Evolutionary conservation across 2,888 invertebrate genomes (phyloP), one percentile per base, ranked within the genome.

Genomic region (Amphipoea oculea): DNA sequence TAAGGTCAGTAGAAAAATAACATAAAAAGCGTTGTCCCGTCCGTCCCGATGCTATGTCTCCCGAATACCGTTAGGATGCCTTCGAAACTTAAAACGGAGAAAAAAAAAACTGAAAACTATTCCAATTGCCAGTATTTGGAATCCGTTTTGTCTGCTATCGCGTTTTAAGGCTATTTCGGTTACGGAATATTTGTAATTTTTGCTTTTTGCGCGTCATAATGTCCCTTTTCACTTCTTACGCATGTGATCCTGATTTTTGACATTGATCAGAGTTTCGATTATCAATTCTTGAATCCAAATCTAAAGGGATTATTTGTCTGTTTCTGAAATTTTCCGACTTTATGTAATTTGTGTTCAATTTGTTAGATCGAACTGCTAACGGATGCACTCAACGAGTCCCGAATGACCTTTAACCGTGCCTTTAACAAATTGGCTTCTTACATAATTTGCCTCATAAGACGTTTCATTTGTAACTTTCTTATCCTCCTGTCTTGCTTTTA

Each of bases 91-190:
- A 94, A 96, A 95, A 95, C 91, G 91, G 91, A 85, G 86, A 89
- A 92, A 93, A 95, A 86, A n/a, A 85, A 93, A 93, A 92, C 91
- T 92, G 92, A 94, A 95, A 96, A 96, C 96, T 97, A 97, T 97
- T 96, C 96, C 96, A 97, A 97, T 96, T 96, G 97, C 95, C 96
- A 95, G 95, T 93, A 94, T 95, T 92, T 84, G 96, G 96, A 96
- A 97, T 97, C 93, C 96, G 94, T 96, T 96, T 96, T 96, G 96
- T 95, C 93, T 95, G 95, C 94, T 91, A 92, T 93, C 92, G 92
- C 91, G 93, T 93, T 93, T 92, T 92, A 89, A 78, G 86, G 79
- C 82, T 90, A 86, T 89, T 89, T 86, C 82, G 83, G 76, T 78
- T 87, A 79, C 83, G 84, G 81, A 84, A 88, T 89, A 88, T 88